Evolutionary conservation across 2,113 vertebrate genomes (phyloP).

Genomic region (Lampris incognitus): DNA sequence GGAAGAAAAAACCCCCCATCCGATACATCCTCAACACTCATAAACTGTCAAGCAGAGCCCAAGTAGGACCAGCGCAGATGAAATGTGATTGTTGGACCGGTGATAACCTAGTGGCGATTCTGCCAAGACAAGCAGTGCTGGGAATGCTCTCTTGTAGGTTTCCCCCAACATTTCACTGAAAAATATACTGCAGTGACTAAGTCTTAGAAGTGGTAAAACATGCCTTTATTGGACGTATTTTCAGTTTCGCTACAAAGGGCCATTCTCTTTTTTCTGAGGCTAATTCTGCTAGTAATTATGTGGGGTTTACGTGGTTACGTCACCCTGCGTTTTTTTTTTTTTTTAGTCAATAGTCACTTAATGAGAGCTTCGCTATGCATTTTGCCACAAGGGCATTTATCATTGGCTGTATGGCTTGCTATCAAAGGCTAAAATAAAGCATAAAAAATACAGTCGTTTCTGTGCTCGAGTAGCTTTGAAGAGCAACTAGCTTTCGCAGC

Average conservation of each 20-base stretch:
- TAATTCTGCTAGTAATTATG: constrained; percentile 55
- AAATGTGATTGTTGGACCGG: constrained; percentile 54
- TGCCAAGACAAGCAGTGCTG: constrained; percentile 61
- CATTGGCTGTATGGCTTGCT: constrained; percentile 28
- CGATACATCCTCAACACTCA: constrained; percentile 52
- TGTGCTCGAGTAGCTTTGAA: not conserved
- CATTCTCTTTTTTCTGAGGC: constrained; percentile 52
- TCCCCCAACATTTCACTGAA: constrained; percentile 33
- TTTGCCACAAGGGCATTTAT: not conserved
- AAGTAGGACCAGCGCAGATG: constrained; percentile 49
- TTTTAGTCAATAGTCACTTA: constrained; percentile 24
- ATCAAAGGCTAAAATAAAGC: constrained; percentile 29
- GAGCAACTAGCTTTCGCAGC: not conserved
- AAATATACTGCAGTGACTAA: constrained; percentile 24
- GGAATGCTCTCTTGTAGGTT: constrained; percentile 45
- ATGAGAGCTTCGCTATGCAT: not conserved
- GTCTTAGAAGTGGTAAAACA: constrained; percentile 57
- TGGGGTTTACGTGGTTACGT: constrained; percentile 48
- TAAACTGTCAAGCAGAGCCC: constrained; percentile 37
- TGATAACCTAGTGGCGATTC: constrained; percentile 43
- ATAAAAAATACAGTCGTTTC: constrained; percentile 19
- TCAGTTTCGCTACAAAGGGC: constrained; percentile 22
- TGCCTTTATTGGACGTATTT: constrained; percentile 50
- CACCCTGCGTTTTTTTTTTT: constrained; percentile 35
- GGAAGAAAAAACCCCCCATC: constrained; percentile 50